Base-by-base conservation (phyloP, 1,140 invertebrate genomes). In the Drosophila leontia region DNA sequence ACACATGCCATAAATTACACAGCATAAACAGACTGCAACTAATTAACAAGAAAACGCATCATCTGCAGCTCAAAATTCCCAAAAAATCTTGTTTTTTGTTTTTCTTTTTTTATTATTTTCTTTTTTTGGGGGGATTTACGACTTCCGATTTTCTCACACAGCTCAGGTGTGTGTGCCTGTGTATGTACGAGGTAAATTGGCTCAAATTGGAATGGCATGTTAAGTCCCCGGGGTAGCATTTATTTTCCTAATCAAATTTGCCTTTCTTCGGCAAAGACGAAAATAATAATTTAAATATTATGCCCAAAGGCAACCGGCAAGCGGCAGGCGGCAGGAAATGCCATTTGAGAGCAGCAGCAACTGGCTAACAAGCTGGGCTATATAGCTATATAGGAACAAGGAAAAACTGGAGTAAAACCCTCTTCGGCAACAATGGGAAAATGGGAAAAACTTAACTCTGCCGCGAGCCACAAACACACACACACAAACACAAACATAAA, bases 221-320 rank as follows among this genome's bases (percentile, higher is more conserved):
- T 56, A 45, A 62, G 63, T 58, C 78, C 55, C 53, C 51, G 35
- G 78, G 74, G 78, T 48, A 69, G 61, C 67, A 86, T 78, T 86
- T 78, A 85, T 75, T 75, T 75, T 85, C 67, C 82, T 76, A 86
- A 88, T 86, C 84, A 83, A 83, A 83, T 86, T 88, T 84, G 59
- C 59, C 74, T 68, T 87, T 86, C 67, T 81, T 60, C 67, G 71
- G 55, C 81, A 76, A 34, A 60, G 68, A 39, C 55, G 68, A 72
- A 72, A 74, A 90, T 82, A 85, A 84, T 91, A 91, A 87, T 91
- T 91, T 91, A 76, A 91, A 91, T 83, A 88, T 79, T 79, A 75
- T 68, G 44, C 26, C 64, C 51, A 23, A 12, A 19, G 82, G 61
- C 67, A 47, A 3, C 6, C 26, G 29, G 23, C 7, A 48, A n/a